Conservation (phyloP, 2,797 vertebrate species). For the Falco columbarius region DNA sequence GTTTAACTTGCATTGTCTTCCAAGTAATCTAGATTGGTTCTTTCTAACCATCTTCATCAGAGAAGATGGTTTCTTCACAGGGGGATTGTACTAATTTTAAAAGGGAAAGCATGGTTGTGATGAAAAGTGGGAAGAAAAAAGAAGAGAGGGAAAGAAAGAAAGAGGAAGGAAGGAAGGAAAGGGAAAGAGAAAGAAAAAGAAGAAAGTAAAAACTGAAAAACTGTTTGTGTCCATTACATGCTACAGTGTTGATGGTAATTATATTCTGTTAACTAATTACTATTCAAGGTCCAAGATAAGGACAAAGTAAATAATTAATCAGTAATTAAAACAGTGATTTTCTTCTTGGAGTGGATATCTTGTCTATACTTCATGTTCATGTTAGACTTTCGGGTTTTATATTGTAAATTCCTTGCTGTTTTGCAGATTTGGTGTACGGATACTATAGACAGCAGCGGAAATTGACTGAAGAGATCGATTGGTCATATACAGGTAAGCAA, state of each 20-base stretch:
- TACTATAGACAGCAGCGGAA: conserved; percentile 93
- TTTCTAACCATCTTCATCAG: not conserved
- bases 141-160: too few relatives aligned
- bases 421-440: conserved; percentile 82
- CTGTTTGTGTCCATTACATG: not conserved
- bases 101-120: not conserved
- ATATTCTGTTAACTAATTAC: not conserved
- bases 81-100: not conserved
- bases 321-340: not conserved
- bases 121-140: not conserved
- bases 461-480: conserved; percentile 92
- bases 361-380: not conserved
- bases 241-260: not conserved
- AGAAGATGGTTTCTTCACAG: not conserved
- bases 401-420: conserved; percentile 2
- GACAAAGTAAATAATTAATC: not conserved
- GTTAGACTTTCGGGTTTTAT: conserved; percentile 8
- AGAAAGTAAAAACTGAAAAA: not conserved
- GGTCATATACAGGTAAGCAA: conserved; percentile 92
- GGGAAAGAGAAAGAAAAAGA: too few relatives aligned
- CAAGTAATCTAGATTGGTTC: not conserved
- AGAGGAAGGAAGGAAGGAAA: too few relatives aligned
- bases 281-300: not conserved
- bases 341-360: accelerated
- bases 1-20: not conserved